Conservation (phyloP, 2,888 invertebrate species). For the Chrysolina haemoptera region DNA sequence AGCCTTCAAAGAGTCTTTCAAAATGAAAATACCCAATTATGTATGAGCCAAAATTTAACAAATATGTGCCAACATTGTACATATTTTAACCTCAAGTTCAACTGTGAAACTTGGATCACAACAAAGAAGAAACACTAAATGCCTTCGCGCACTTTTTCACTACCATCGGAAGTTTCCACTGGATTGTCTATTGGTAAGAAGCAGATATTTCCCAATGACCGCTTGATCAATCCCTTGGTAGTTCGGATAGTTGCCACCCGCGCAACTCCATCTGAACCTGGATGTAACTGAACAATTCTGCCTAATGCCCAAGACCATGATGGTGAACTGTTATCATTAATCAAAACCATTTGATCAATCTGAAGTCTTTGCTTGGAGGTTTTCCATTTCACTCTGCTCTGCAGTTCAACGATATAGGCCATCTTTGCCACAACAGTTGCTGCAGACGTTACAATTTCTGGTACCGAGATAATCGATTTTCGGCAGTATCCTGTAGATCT, state of each 20-base stretch:
- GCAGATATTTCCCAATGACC: conserved; percentile 50
- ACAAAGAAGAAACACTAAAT: too few species aligned
- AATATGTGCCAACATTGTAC: too few species aligned
- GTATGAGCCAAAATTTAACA: too few species aligned
- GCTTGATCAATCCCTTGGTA: conserved; percentile 43
- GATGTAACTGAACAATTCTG: conserved; percentile 52
- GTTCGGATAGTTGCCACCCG: conserved; percentile 57
- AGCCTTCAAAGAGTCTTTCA: too few species aligned
- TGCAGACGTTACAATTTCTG: too few species aligned
- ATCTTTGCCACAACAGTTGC: conserved; percentile 55
- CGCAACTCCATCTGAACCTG: conserved; percentile 54
- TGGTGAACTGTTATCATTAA: conserved; percentile 56
- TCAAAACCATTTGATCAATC: conserved; percentile 53
- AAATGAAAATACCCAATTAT: too few species aligned
- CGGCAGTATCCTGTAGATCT: conserved; percentile 38
- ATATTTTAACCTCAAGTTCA: too few species aligned
- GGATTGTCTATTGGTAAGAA: conserved; percentile 37
- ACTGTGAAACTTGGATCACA: too few species aligned
- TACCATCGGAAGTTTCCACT: too few species aligned
- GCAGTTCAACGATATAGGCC: conserved; percentile 56
- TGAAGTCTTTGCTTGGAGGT: conserved; percentile 37
- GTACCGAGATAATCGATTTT: conserved; percentile 56
- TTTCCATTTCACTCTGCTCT: conserved; percentile 49
- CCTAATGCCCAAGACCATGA: conserved; percentile 54
- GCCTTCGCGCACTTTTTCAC: too few species aligned